phyloP scores from a whole-genome alignment of 1,140 invertebrate genomes.

The Portunus trituberculatus region DNA sequence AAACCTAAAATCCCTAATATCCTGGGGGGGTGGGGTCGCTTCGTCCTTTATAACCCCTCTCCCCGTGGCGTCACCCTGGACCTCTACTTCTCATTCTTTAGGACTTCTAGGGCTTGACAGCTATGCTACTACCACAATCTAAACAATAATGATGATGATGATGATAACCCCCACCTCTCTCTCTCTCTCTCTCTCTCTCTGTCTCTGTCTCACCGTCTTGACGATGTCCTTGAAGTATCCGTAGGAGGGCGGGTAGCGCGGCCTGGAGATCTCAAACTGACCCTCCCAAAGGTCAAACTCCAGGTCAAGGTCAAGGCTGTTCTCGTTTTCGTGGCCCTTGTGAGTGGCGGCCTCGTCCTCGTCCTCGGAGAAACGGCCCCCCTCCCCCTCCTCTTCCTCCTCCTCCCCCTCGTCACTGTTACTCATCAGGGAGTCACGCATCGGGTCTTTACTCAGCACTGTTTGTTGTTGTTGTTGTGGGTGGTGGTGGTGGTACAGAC shows the following conservation, averaged over 20 bases:
- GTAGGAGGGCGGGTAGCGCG: constrained; percentile 35
- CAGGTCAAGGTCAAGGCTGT: constrained; percentile 79
- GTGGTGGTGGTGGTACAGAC: background rate
- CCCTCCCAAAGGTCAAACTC: constrained; percentile 93
- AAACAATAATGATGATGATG: background rate
- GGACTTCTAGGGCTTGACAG: no score
- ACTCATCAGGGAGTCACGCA: constrained; percentile 70
- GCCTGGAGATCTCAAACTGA: constrained; percentile 85
- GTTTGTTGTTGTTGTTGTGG: background rate
- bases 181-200: no score
- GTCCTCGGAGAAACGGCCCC: background rate
- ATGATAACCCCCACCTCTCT: no score
- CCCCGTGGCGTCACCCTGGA: no score
- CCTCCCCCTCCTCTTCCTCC: constrained; percentile 59
- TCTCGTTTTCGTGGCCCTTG: constrained; percentile 15
- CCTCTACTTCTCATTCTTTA: no score
- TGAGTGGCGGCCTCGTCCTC: no score
- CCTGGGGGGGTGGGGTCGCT: no score
- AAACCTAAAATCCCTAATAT: no score
- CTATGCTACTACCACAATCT: no score
- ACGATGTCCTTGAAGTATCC: constrained; percentile 74
- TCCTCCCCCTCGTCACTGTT: constrained; percentile 71
- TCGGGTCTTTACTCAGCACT: constrained; percentile 33
- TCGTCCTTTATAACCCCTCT: no score
- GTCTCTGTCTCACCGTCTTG: constrained; percentile 74